Base-by-base conservation (phyloP, 2,888 invertebrate species). In the Clistopyga incitator region DNA sequence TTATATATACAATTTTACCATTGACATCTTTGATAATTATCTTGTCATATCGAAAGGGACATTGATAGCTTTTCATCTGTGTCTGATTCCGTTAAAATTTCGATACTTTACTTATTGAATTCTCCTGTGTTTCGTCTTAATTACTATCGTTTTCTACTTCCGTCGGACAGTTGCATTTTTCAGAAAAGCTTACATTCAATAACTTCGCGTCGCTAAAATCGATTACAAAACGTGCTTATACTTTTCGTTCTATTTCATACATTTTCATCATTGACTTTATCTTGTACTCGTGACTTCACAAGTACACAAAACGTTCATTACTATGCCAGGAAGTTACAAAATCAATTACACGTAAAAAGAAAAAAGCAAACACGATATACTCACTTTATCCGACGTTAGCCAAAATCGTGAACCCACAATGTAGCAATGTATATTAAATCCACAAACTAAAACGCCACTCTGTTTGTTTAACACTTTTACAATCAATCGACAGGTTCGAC, bases 301-400 rank as follows among this genome's bases (percentile, higher is more conserved):
- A 11, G 15, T n/a, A 6, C n/a, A 13, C 6, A 18, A 29, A 59
- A 15, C 29, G 15, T 6, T 15, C 15, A 38, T n/a, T n/a, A 18
- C 34, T 25, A 6, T n/a, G n/a, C 25, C 25, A 25, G 6, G 3
- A 25, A n/a, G n/a, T 18, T 1, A 18, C 18, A 8, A 61, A 34
- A 38, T 18, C n/a, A 38, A 18, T 61, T 38, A n/a, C 18, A 1
- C 18, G 6, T 18, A 1, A 8, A 18, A 61, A 29, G 2, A 61
- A 61, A 11, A 10, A n/a, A n/a, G n/a, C n/a, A n/a, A n/a, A 3
- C 8, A 18, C 34, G 34, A 42, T 38, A 64, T 64, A 64, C 64
- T 64, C 64, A 64, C 64, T 64, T 38, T 64, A 38, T 42, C 20
- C 18, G 42, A 64, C 25, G 18, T 42, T 18, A 64, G 64, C 64